Base-by-base conservation (phyloP, 2,113 vertebrate genomes). In the Halcyon malimbica region DNA sequence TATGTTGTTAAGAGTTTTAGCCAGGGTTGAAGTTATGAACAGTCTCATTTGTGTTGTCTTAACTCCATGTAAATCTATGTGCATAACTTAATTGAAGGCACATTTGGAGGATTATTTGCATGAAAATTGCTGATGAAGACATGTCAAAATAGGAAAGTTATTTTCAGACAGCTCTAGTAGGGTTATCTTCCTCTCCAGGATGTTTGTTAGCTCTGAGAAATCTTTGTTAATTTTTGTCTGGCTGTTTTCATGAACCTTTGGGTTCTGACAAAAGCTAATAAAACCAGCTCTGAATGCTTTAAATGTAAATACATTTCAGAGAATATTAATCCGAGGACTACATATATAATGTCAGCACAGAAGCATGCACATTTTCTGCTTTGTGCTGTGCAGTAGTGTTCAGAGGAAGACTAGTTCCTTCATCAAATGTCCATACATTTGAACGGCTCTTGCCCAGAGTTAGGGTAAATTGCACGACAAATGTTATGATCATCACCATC, bases 61-160 rank as follows among this genome's bases (percentile, higher is more conserved):
- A 97, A 96, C 88, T 94, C 90, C 92, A 97, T 95, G 94, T 94
- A 96, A 97, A 96, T 97, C 94, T 96, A 96, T 97, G 94, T 95
- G 95, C 96, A 96, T 97, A 92, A 95, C 95, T 96, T 96, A 97
- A 94, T 86, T 85, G 92, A 90, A 87, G 62, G 84, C 69, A 0
- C 71, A 92, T 88, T 96, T 94, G 92, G 81, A 87, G 51, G 80
- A 87, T 92, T 95, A 96, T 96, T 97, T 96, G 96, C 96, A 97
- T 96, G 79, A 95, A 94, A 96, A 94, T 33, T 95, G 96, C 96
- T 97, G 96, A 97, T 95, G 79, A 96, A 94, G 96, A 92, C 9
- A 11, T 94, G 71, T 96, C 73, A 89, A 94, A 97, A 95, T 94
- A 89, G 78, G 93, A 83, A 94, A 94, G 93, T 90, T 96, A 97